Evolutionary conservation across 2,888 invertebrate genomes (phyloP).

Genomic region (Oscheius myriophilus): DNA sequence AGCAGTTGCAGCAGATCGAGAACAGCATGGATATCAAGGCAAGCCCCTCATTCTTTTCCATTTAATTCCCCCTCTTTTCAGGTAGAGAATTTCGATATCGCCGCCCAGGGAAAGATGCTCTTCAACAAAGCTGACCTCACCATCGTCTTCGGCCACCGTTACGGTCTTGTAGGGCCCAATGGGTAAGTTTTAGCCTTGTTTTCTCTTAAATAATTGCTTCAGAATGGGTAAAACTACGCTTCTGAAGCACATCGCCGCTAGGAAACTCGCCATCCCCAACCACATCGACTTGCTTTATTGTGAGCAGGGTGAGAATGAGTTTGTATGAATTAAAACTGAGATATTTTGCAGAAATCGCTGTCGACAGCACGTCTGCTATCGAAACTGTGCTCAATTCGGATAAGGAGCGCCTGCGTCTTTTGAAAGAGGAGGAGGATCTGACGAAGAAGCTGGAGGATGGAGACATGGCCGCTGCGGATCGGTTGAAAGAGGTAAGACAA

Average conservation of each 20-base stretch:
- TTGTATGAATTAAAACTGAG: not conserved
- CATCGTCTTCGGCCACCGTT: constrained; percentile 91
- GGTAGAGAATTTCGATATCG: constrained; percentile 92
- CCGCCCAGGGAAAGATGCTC: constrained; percentile 94
- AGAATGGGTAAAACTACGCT: constrained; percentile 98
- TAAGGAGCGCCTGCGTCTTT: constrained; percentile 83
- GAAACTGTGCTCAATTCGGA: constrained; percentile 92
- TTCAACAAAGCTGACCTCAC: constrained; percentile 93
- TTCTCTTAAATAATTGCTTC: constrained; percentile 43
- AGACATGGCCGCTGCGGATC: constrained; percentile 78
- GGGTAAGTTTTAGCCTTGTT: constrained; percentile 76
- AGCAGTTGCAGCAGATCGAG: constrained; percentile 80
- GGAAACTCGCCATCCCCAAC: constrained; percentile 91
- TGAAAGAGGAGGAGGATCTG: constrained; percentile 85
- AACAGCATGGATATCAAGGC: constrained; percentile 95
- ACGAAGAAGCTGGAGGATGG: constrained; percentile 81
- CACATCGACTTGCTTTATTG: constrained; percentile 95
- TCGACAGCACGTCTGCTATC: constrained; percentile 91
- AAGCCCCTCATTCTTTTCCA: not conserved
- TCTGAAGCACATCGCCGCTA: constrained; percentile 87
- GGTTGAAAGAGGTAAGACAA: constrained; percentile 79
- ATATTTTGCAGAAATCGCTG: constrained; percentile 99
- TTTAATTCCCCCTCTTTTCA: constrained; percentile 45
- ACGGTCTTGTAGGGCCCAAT: constrained; percentile 97
- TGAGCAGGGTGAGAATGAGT: constrained; percentile 80